Evolutionary conservation across 2,797 vertebrate species (phyloP), one percentile per base, ranked within the genome.

Genomic region (Danionella dracula): DNA sequence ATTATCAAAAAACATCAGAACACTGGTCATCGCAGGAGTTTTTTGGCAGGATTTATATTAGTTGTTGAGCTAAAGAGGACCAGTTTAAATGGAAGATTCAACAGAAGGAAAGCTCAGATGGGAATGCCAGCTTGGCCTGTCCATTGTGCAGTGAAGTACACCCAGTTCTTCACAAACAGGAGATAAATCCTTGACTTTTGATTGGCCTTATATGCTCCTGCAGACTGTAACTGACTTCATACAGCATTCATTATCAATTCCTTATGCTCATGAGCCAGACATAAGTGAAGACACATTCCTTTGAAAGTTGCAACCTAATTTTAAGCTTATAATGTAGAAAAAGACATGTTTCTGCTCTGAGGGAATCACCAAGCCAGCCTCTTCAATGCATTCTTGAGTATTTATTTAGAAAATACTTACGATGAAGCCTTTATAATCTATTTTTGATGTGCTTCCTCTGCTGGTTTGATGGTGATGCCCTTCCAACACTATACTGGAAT

Each of bases 401-500:
- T 69, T 63, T 69, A 72, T 69, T 72, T 55, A 37, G 41, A 66
- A 66, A 56, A 41, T 38, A 49, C 53, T 58, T 58, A 13, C 42
- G 57, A 38, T 53, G 12, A 53, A 63, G 38, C 29, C 67, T 20
- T 50, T 68, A 34, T 62, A 42, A 72, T 77, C 46, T 69, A 63
- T 77, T 76, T 66, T 70, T 64, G 61, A 72, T 69, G 51, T 69
- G 71, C 45, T 53, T 68, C 34, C 64, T 57, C 23, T 57, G 8
- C 45, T 21, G 23, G 40, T 27, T 29, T 37, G 66, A 50, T 62
- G 53, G 29, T 13, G 31, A 56, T 54, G 42, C 34, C 56, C 56
- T 32, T 44, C 50, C 48, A 57, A 27, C 58, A 57, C 37, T 44
- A 58, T 40, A 49, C 11, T n/a, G 12, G 59, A 60, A 23, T 45